Evolutionary conservation across 2,113 vertebrate genomes (phyloP).

Genomic region (human): GRCh38 chr2:87921001-87921500

Average conservation of each 20-base stretch:
- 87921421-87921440: not conserved
- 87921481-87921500: not conserved
- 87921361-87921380: not conserved
- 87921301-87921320: not conserved
- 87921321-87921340: not conserved
- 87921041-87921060: not conserved
- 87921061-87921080: not conserved
- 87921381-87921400: not conserved
- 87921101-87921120: not conserved
- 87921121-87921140: not conserved
- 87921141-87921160: not conserved
- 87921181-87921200: not conserved
- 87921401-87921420: not conserved
- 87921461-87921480: not conserved
- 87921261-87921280: not conserved
- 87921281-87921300: fast-evolving
- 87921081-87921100: not conserved
- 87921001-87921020: not conserved
- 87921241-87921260: not conserved
- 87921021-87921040: not conserved
- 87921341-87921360: not conserved
- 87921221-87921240: not conserved
- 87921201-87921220: not conserved
- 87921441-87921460: not conserved
- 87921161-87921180: not conserved